Conservation (phyloP, 2,113 vertebrate genomes). For the Perca fluviatilis region DNA sequence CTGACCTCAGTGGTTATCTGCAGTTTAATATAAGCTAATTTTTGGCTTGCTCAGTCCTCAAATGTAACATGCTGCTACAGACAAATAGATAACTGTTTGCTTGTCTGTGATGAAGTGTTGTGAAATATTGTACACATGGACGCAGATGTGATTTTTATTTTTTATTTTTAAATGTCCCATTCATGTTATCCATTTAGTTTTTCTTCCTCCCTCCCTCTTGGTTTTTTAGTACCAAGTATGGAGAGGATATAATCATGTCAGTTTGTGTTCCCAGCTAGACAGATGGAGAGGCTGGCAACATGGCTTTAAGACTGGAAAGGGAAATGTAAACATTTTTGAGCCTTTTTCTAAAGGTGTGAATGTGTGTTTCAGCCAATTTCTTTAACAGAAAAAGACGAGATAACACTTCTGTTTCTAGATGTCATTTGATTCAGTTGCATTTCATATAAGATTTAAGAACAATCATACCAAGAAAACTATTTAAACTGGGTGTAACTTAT, state of each 20-base stretch:
- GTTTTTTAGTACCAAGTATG: too few species aligned
- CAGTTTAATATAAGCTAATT: conserved; percentile 40
- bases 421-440: not conserved
- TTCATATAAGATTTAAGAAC: not conserved
- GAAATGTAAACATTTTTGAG: not conserved
- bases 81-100: conserved; percentile 28
- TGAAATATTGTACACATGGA: not conserved
- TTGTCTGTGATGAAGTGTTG: conserved; percentile 17
- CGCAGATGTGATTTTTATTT: not conserved
- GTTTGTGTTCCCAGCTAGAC: not conserved
- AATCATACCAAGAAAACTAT: not conserved
- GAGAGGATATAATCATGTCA: not conserved
- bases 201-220: not conserved
- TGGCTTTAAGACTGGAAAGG: not conserved
- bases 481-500: not conserved
- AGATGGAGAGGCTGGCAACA: not conserved
- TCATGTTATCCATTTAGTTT: conserved; percentile 27
- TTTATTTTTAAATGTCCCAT: not conserved
- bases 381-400: not conserved
- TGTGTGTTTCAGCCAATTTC: not conserved
- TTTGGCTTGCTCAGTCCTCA: conserved; percentile 48
- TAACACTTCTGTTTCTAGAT: not conserved
- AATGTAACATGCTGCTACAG: conserved; percentile 28
- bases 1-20: conserved; percentile 57
- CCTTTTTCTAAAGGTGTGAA: not conserved